A percentile compares a stretch with the other conserved stretches of the same genome.
phyloP scores from a whole-genome alignment of 2,888 invertebrate genomes.

The Trichacis sp. region DNA sequence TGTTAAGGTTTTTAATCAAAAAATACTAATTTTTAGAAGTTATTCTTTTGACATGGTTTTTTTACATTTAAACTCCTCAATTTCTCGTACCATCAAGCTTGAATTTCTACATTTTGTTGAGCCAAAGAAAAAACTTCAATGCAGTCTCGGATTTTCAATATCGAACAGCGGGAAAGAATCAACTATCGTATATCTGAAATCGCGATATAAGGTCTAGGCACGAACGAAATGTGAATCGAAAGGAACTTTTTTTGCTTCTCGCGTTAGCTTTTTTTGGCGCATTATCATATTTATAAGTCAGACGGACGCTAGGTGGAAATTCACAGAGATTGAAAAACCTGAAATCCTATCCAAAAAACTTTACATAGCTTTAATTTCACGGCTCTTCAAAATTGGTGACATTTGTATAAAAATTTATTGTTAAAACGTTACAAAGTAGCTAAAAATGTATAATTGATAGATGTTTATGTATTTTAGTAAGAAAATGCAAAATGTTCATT shows the following conservation, averaged over 20 bases:
- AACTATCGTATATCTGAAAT: conserved; percentile 50
- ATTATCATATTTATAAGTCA: conserved; percentile 69
- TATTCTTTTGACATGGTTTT: too few relatives aligned
- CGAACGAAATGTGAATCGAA: conserved; percentile 46
- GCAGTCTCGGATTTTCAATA: conserved; percentile 64
- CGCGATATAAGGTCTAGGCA: conserved; percentile 50
- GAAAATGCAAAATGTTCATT: too few relatives aligned
- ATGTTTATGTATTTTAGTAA: too few relatives aligned
- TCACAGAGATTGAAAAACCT: conserved; percentile 41
- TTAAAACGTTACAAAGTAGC: too few relatives aligned
- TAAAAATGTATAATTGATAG: too few relatives aligned
- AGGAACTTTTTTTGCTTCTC: conserved; percentile 62
- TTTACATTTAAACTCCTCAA: too few relatives aligned
- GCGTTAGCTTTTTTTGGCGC: conserved; percentile 53
- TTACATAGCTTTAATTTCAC: conserved; percentile 34
- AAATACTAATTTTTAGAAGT: too few relatives aligned
- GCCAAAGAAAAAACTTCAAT: conserved; percentile 49
- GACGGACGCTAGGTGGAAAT: conserved; percentile 38
- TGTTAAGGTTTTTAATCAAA: too few relatives aligned
- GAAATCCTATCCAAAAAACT: conserved; percentile 34
- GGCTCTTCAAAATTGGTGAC: conserved; percentile 19
- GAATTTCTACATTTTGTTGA: conserved; percentile 20
- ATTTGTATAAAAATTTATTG: too few relatives aligned
- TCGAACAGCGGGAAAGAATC: conserved; percentile 50
- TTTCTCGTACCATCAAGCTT: conserved; percentile 11